Conservation (phyloP, 2,113 vertebrate species). For the Cranoglanis bouderius region DNA sequence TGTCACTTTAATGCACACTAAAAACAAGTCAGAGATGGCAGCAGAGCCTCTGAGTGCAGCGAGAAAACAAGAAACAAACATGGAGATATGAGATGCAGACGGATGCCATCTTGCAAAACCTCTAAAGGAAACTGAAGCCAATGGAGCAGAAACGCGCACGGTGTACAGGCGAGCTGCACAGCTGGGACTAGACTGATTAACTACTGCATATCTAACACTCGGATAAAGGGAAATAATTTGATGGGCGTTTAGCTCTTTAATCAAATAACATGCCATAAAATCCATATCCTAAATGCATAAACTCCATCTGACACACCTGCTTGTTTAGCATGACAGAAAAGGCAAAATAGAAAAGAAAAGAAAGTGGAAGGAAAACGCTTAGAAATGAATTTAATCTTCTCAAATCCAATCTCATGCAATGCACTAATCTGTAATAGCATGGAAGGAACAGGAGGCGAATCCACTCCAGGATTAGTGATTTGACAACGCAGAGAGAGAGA, state of each 20-base stretch:
- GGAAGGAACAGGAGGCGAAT: constrained; percentile 44
- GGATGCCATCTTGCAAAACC: constrained; percentile 11
- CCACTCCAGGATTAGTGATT: constrained; percentile 53
- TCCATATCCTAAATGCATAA: constrained; percentile 4
- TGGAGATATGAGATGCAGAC: not conserved
- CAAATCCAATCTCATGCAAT: constrained; percentile 52
- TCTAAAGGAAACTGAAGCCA: not conserved
- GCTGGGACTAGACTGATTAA: constrained; percentile 1
- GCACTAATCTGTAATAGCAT: constrained; percentile 56
- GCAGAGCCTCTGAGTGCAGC: constrained; percentile 5
- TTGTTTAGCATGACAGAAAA: constrained; percentile 6
- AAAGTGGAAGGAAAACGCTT: constrained; percentile 1
- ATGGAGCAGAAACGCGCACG: not conserved
- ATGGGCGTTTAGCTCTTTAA: constrained; percentile 37
- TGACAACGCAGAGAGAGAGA: constrained; percentile 34
- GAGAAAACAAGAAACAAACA: constrained; percentile 7
- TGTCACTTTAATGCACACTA: constrained; percentile 25
- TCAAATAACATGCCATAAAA: constrained; percentile 19
- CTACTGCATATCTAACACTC: not conserved
- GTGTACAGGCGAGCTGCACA: not conserved
- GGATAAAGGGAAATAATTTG: constrained; percentile 39
- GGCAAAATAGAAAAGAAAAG: constrained; percentile 33
- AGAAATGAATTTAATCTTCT: constrained; percentile 33
- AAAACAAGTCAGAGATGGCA: not conserved
- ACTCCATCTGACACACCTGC: constrained; percentile 14